Evolutionary conservation across 2,888 invertebrate genomes (phyloP), one percentile per base, ranked within the genome.

Genomic region (Lycocerus yunnanus): DNA sequence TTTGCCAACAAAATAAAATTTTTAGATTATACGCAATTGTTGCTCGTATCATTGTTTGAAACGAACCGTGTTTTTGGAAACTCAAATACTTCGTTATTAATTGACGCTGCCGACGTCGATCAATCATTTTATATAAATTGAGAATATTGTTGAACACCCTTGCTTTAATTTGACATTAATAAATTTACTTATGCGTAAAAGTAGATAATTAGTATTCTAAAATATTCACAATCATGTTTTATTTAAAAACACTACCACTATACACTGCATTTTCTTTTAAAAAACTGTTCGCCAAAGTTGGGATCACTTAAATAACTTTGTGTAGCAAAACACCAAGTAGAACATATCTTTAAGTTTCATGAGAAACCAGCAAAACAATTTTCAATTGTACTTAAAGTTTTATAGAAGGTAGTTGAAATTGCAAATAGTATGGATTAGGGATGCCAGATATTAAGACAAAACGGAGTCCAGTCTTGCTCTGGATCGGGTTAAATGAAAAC

Each of bases 101-200:
- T 69, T 69, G 61, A 27, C 69, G 16, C 14, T 14, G 43, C 58
- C 43, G 43, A 24, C 63, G 69, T 24, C 59, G 61, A 63, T 61
- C 69, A 69, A 63, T 69, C 69, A 69, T 69, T 59, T 43, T 27
- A 21, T 63, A 63, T 20, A 69, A 63, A 63, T 69, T 69, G 21
- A 68, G 68, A 18, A 60, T 18, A 24, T 60, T 20, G 59, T 21
- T 69, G 60, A 60, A 69, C 69, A 68, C 68, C 15, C 58, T 16
- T 58, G 18, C 15, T 43, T 24, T 68, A 68, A 15, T 68, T 58
- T 68, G 58, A 68, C 68, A 68, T 68, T 43, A 24, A 16, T 14
- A 24, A 68, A 68, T 68, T 43, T 68, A 68, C 61, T 63, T 63
- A 63, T 63, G 79, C 78, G 78, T 79, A 43, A 43, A 43, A 43